Conservation (phyloP, 2,888 invertebrate genomes). For the Agrochola lota region DNA sequence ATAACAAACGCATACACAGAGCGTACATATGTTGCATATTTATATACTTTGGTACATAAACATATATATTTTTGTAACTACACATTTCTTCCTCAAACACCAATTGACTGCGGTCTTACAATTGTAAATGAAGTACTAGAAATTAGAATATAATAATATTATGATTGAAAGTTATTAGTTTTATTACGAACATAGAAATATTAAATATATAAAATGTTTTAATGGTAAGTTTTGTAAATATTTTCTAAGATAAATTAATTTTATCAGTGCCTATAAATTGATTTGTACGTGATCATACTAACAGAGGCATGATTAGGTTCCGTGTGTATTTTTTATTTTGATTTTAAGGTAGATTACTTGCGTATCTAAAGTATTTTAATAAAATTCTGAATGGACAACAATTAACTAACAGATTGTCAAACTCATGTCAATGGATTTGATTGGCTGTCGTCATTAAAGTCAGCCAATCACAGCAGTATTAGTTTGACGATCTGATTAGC, state of each 20-base stretch:
- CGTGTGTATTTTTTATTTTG: constrained; percentile 48
- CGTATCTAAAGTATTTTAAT: constrained; percentile 33
- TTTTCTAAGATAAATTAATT: constrained; percentile 74
- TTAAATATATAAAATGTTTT: constrained; percentile 62
- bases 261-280: constrained; percentile 75
- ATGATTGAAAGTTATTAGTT: constrained; percentile 66
- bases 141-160: constrained; percentile 57
- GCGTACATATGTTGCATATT: constrained; percentile 22
- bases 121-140: constrained; percentile 65
- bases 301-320: constrained; percentile 40
- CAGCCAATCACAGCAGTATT: not conserved
- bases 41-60: constrained; percentile 44
- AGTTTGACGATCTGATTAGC: not conserved
- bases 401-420: not conserved
- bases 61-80: constrained; percentile 58
- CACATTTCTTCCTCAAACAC: constrained; percentile 36
- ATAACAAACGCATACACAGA: constrained; percentile 3
- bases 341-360: constrained; percentile 28
- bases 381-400: not conserved
- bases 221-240: constrained; percentile 73
- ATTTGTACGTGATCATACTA: constrained; percentile 52
- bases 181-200: constrained; percentile 61
- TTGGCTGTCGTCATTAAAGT: not conserved
- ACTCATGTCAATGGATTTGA: not conserved
- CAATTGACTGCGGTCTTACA: constrained; percentile 24